phyloP scores from a whole-genome alignment of 2,888 invertebrate genomes.

The Netelia virgata region DNA sequence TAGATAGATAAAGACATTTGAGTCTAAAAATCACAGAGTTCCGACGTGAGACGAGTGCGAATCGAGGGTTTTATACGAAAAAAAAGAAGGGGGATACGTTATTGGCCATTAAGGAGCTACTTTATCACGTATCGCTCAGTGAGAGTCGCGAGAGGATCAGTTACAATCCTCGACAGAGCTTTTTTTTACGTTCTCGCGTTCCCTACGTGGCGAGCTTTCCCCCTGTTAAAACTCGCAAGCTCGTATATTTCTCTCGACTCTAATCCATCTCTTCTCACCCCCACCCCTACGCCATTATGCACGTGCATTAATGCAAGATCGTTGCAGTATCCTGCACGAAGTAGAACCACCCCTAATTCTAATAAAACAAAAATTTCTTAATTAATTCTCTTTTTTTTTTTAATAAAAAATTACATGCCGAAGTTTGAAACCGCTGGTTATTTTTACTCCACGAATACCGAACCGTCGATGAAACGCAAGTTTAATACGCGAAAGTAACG shows the following conservation, averaged over 20 bases:
- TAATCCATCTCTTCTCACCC: background rate
- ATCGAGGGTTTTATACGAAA: background rate
- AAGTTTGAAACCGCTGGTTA: too few species aligned
- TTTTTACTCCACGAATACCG: too few species aligned
- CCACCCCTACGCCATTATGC: too few species aligned
- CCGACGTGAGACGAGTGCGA: constrained; percentile 4
- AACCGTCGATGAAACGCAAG: too few species aligned
- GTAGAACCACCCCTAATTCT: too few species aligned
- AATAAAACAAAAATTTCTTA: too few species aligned
- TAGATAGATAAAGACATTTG: background rate
- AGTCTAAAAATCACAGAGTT: background rate
- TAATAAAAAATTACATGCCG: too few species aligned
- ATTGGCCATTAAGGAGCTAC: constrained; percentile 69
- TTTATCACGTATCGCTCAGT: constrained; percentile 65
- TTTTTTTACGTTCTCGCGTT: constrained; percentile 33
- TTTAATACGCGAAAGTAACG: too few species aligned
- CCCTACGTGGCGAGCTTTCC: constrained; percentile 4
- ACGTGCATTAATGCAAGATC: too few species aligned
- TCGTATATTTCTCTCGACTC: constrained; percentile 10
- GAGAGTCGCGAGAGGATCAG: constrained; percentile 44
- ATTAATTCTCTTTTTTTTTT: background rate
- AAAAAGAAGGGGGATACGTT: constrained; percentile 46
- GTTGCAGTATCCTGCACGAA: too few species aligned
- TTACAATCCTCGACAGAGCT: constrained; percentile 32
- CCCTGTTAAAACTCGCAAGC: constrained; percentile 9